Base-by-base conservation (phyloP, 1,140 invertebrate species). In the Pararge aegeria region DNA sequence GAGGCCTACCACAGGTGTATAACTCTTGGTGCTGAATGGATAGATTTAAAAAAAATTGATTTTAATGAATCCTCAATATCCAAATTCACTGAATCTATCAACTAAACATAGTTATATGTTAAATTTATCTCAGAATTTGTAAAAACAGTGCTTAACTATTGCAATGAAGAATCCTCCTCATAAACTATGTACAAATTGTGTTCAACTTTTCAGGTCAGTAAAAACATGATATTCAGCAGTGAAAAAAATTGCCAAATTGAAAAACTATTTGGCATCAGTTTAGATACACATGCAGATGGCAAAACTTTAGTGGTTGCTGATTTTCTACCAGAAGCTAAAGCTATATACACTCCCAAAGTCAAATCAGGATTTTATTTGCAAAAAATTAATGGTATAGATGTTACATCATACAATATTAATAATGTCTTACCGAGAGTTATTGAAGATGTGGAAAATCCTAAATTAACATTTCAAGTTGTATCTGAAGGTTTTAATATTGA, bases 291-390 rank as follows among this genome's bases (percentile, higher is more conserved):
- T 73, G 89, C 91, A 10, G 92, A 94, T 81, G 92, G 93, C 52
- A 89, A 91, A 49, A 91, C 92, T 67, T 90, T 95, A 40, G 92
- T 95, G 83, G 91, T 95, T 13, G 91, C 92, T 37, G 93, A 94
- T 58, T 93, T 95, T 73, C 90, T 93, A 59, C 91, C 93, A 12
- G 92, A 94, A 76, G 92, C 93, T 24, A 92, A 92, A 73, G 90
- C 93, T 1, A 91, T 93, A 55, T 93, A 92, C 61, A 90, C 90
- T 40, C 89, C 91, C 59, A 92, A 91, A 70, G 92, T 95, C 4
- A 94, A 94, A 90, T 92, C 94, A 66, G 94, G 94, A 13, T 94
- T 94, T 85, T 93, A 92, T 89, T 82, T 95, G 20, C 80, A 90
- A 46, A 93, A 92, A 78, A 91, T 95, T 15, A 93, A 94, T 89